Conservation (phyloP, 2,888 invertebrate genomes). For the Thymelicus lineola region DNA sequence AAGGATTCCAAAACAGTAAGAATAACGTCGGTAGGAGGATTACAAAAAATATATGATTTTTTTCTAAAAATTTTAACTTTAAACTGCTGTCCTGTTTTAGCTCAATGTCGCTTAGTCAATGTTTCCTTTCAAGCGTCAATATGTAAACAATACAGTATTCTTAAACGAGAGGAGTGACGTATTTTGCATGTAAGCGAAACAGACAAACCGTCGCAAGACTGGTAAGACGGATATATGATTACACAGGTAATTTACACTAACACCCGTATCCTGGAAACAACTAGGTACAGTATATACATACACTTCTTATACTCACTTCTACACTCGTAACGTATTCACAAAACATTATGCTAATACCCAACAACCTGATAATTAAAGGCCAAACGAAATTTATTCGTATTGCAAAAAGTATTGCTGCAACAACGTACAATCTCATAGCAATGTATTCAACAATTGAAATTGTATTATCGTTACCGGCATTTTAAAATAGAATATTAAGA, state of each 20-base stretch:
- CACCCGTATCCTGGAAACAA: conserved; percentile 53
- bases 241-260: conserved; percentile 59
- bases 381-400: conserved; percentile 34
- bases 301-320: conserved; percentile 16
- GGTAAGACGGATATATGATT: conserved; percentile 56
- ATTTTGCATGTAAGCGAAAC: conserved; percentile 61
- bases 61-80: too few relatives aligned
- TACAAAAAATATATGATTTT: too few relatives aligned
- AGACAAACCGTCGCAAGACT: conserved; percentile 46
- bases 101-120: too few relatives aligned
- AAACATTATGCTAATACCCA: conserved; percentile 30
- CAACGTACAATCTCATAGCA: conserved; percentile 22
- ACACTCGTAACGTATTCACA: not conserved
- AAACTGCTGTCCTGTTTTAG: too few relatives aligned
- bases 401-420: conserved; percentile 33
- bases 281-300: not conserved
- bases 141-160: not conserved
- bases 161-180: conserved; percentile 25
- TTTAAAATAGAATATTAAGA: not conserved
- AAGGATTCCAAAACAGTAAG: too few relatives aligned
- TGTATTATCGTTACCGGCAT: not conserved
- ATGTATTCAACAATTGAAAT: conserved; percentile 19
- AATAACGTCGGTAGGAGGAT: too few relatives aligned
- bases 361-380: conserved; percentile 31
- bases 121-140: too few relatives aligned